Conservation (phyloP, 2,888 invertebrate genomes). For the Deroplatys truncata region DNA sequence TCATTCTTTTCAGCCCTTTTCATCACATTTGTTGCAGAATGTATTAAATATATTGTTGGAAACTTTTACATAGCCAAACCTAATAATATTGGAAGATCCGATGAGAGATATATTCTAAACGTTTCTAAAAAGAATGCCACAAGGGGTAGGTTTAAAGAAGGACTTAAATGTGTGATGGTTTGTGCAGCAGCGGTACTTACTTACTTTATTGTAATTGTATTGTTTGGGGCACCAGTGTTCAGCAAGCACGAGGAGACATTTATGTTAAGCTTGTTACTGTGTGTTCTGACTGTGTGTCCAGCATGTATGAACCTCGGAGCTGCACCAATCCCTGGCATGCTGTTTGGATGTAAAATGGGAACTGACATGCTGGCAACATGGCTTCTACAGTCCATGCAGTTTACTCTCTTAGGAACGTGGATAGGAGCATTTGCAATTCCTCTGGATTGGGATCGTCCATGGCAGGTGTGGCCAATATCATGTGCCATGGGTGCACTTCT, state of each 20-base stretch:
- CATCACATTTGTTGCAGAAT: slow-evolving; percentile 48
- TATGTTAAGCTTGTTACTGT: slow-evolving; percentile 59
- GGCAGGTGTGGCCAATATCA: slow-evolving; percentile 79
- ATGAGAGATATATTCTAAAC: background rate
- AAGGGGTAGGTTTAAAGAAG: slow-evolving; percentile 45
- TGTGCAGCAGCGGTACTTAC: slow-evolving; percentile 48
- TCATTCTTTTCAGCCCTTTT: slow-evolving; percentile 44
- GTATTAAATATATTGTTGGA: slow-evolving; percentile 47
- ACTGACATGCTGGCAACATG: slow-evolving; percentile 29
- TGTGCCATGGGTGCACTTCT: slow-evolving; percentile 64
- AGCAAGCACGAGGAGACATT: slow-evolving; percentile 63
- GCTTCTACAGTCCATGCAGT: slow-evolving; percentile 49
- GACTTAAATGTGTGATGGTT: slow-evolving; percentile 50
- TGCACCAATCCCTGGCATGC: slow-evolving; percentile 38
- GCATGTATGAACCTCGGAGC: slow-evolving; percentile 57
- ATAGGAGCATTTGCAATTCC: slow-evolving; percentile 81
- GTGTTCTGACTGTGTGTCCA: slow-evolving; percentile 60
- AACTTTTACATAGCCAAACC: slow-evolving; percentile 8
- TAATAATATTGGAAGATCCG: slow-evolving; percentile 4
- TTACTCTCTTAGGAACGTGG: slow-evolving; percentile 74
- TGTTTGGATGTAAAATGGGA: slow-evolving; percentile 22
- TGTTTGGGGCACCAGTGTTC: slow-evolving; percentile 65
- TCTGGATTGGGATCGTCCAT: slow-evolving; percentile 85
- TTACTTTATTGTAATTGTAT: slow-evolving; percentile 57
- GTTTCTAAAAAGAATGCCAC: background rate